Evolutionary conservation across 1,140 invertebrate species (phyloP).

Genomic region (Hypsibius dujardini): DNA sequence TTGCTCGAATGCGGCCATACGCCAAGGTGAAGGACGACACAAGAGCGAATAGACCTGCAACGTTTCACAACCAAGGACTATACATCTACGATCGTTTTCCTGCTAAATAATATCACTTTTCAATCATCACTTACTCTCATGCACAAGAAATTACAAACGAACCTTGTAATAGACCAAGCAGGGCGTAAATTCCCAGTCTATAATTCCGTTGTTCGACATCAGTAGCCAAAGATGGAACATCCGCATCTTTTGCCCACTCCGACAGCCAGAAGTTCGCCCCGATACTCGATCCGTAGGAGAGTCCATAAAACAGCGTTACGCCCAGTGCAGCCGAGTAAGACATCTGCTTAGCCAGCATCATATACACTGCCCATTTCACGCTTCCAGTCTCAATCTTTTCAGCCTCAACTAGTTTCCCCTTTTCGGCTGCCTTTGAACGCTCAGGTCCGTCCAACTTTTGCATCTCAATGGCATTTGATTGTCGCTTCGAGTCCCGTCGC

Average conservation of each 20-base stretch:
- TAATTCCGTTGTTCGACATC: background rate
- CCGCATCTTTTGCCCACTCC: conserved; percentile 13
- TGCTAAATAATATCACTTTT: background rate
- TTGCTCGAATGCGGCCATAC: conserved; percentile 43
- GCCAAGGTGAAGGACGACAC: background rate
- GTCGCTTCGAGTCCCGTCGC: background rate
- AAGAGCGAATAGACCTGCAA: background rate
- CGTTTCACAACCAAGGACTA: too few species aligned
- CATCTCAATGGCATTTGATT: background rate
- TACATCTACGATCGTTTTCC: too few species aligned
- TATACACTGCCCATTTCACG: background rate
- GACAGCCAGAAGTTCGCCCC: background rate
- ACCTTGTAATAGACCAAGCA: background rate
- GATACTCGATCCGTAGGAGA: background rate
- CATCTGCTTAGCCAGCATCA: background rate
- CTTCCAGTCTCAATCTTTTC: background rate
- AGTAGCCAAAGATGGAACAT: background rate
- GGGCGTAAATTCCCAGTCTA: background rate
- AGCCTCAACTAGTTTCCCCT: background rate
- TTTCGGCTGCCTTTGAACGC: background rate
- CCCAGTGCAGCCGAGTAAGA: background rate
- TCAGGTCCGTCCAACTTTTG: background rate
- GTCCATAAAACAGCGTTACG: background rate
- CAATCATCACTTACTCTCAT: too few species aligned
- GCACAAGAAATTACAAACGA: background rate